Conservation (phyloP, 2,797 vertebrate species). For the Leucoraja ocellata region DNA sequence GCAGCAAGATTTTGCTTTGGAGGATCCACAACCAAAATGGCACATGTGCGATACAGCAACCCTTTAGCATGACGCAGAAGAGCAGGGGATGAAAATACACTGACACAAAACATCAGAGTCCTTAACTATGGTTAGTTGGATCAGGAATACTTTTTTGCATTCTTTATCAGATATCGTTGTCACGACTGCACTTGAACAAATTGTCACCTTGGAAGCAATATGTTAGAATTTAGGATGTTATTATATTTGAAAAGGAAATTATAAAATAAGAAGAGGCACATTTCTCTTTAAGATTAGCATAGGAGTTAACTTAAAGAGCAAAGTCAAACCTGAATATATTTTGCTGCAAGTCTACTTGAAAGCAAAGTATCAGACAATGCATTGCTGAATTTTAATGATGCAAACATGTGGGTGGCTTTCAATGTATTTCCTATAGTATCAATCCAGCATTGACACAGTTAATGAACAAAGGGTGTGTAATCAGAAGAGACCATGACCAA, state of each 20-base stretch:
- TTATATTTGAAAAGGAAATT: not conserved
- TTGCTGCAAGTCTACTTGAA: not conserved
- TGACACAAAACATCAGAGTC: no score
- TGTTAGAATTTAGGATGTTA: not conserved
- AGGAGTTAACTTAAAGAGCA: not conserved
- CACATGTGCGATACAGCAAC: no score
- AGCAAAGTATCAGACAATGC: not conserved
- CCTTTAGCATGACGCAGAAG: no score
- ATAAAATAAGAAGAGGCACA: not conserved
- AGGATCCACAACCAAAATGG: no score
- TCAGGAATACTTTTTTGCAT: not conserved
- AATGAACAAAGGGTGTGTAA: conserved; percentile 3
- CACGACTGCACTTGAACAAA: not conserved
- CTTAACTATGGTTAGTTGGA: no score
- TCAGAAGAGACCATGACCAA: conserved; percentile 20
- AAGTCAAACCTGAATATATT: not conserved
- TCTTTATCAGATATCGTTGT: not conserved
- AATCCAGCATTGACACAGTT: not conserved
- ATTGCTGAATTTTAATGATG: not conserved
- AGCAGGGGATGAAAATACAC: no score
- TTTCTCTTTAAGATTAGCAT: not conserved
- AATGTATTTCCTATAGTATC: not conserved
- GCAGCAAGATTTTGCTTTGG: no score
- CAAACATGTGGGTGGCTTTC: not conserved
- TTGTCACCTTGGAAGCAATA: not conserved